Percentiles rank a stretch among this genome's conserved stretches.
phyloP scores from a whole-genome alignment of 2,888 invertebrate species.

The Acutogordius australiensis region DNA sequence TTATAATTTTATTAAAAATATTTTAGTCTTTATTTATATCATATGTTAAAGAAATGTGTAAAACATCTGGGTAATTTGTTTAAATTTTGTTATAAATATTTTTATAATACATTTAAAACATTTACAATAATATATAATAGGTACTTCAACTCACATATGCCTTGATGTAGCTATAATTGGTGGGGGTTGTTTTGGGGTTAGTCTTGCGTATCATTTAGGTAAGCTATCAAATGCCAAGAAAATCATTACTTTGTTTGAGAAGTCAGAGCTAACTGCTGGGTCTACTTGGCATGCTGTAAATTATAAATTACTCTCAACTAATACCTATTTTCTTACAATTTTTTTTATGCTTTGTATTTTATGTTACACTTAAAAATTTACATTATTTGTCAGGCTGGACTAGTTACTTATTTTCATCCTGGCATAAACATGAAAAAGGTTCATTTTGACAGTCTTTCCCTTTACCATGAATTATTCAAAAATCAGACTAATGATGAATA shows the following conservation, averaged over 20 bases:
- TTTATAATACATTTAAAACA: too few relatives aligned
- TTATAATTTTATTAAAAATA: too few relatives aligned
- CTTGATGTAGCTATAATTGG: conserved; percentile 23
- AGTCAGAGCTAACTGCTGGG: conserved; percentile 23
- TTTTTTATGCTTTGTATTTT: too few relatives aligned
- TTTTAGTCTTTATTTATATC: too few relatives aligned
- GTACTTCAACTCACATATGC: conserved; percentile 10
- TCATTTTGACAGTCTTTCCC: conserved; percentile 23
- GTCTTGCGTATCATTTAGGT: conserved; percentile 25
- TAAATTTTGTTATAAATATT: too few relatives aligned
- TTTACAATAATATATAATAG: too few relatives aligned
- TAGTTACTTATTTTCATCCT: conserved; percentile 24
- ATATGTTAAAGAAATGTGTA: too few relatives aligned
- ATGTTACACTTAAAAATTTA: neutral
- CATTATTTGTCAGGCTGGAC: conserved; percentile 21
- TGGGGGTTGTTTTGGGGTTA: conserved; percentile 25
- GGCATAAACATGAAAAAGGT: conserved; percentile 25
- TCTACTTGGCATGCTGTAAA: conserved; percentile 25
- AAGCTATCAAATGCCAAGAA: conserved; percentile 18
- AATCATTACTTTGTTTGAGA: conserved; percentile 23
- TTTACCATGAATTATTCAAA: conserved; percentile 24
- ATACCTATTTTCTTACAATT: conserved; percentile 13
- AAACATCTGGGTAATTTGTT: too few relatives aligned
- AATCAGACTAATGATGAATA: conserved; percentile 20
- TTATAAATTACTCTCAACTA: too few relatives aligned